Percentiles rank a stretch among this genome's conserved stretches.
These are phyloP conservation scores for Xanthia togata DNA, from an alignment of 2,888 invertebrate genomes.

Conservation along the genomic window DNA sequence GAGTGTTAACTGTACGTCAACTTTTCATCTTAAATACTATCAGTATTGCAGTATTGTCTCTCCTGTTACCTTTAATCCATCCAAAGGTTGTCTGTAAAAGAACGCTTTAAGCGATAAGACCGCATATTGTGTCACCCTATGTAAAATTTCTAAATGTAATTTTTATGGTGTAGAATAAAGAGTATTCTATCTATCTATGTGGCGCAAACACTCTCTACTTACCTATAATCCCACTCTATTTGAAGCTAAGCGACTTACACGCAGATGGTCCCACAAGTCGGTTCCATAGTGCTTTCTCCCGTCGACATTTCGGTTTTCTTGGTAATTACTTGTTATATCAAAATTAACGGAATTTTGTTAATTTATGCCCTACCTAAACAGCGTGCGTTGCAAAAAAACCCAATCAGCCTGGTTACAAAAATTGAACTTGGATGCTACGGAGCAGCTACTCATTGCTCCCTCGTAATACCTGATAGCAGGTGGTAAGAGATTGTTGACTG, in stretches of 20 bases:
- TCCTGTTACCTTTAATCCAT: too few relatives aligned
- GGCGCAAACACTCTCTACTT: too few relatives aligned
- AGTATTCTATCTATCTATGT: too few relatives aligned
- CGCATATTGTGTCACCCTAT: too few relatives aligned
- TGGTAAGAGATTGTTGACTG: too few relatives aligned
- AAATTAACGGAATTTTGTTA: too few relatives aligned
- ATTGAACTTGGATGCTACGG: neutral
- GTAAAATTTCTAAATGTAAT: too few relatives aligned
- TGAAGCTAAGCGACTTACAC: neutral
- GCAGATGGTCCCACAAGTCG: neutral
- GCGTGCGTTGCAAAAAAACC: neutral
- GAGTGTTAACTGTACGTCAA: neutral
- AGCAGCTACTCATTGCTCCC: neutral
- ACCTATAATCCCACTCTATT: neutral
- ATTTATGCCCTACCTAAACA: neutral
- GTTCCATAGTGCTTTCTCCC: neutral
- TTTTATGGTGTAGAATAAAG: too few relatives aligned
- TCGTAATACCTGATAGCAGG: too few relatives aligned
- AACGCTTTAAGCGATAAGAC: too few relatives aligned
- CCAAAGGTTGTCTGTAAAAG: too few relatives aligned
- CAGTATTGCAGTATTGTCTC: too few relatives aligned
- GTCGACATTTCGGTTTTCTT: neutral
- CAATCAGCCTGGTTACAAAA: neutral
- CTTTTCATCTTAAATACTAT: neutral
- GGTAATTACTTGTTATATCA: neutral